Evolutionary conservation across 1,140 invertebrate genomes (phyloP), one percentile per base, ranked within the genome.

Genomic region (Drosophila hydei): DNA sequence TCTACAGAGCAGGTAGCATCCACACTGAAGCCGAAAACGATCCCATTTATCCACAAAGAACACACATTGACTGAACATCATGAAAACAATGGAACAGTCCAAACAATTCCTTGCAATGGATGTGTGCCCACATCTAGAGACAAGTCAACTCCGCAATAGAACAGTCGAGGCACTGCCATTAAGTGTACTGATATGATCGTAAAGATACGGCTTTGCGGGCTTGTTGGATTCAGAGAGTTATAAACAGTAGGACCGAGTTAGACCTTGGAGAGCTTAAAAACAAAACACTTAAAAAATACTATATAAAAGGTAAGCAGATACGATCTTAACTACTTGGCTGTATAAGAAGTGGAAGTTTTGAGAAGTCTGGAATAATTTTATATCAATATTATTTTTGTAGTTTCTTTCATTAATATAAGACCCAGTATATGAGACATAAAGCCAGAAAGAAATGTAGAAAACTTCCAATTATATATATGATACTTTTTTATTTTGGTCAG

Each of bases 1-100:
- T 6, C 43, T 21, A 11, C 21, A n/a, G 25, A 27, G n/a, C 58
- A 69, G 65, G 58, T 69, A 62, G 50, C 30, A 45, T 62, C 38
- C 38, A 62, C 21, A 61, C 9, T 33, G 30, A 12, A 7, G n/a
- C n/a, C n/a, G n/a, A n/a, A n/a, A n/a, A n/a, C n/a, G n/a, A n/a
- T n/a, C 9, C 11, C 30, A 11, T 4, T 7, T 6, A 27, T 27
- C 25, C 30, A 33, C 0, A n/a, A n/a, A 11, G 3, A 12, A 11
- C 9, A n/a, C n/a, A n/a, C n/a, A n/a, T n/a, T n/a, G n/a, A n/a
- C 30, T 6, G 30, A 33, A 33, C 30, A 11, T 33, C 30, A 11
- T 3, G 30, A 3, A 33, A 3, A 40, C 33, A 63, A 52, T 63
- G 38, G 30, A 6, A 38, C 18, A 11, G 18, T 23, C 6, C 38